Conservation (phyloP, 2,797 vertebrate species). For the Neosalanx taihuensis region DNA sequence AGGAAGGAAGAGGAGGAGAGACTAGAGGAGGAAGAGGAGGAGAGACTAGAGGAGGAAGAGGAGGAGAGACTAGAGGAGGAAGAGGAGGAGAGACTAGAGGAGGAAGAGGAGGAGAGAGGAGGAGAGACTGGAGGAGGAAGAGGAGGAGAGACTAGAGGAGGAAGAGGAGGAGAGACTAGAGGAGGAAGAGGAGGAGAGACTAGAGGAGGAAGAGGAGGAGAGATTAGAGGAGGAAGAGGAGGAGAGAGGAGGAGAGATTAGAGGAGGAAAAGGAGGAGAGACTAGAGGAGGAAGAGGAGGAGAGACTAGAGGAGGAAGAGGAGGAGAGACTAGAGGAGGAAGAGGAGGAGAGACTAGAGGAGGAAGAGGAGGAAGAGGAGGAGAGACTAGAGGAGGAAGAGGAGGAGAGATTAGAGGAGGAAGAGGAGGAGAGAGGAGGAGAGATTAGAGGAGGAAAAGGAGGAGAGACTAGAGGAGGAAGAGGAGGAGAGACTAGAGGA, state of each 20-base stretch:
- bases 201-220: constrained; percentile 18
- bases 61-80: too few species aligned
- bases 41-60: constrained; percentile 40
- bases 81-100: too few species aligned
- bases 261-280: too few species aligned
- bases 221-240: neutral
- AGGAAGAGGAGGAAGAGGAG: constrained; percentile 20
- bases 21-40: constrained; percentile 10
- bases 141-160: too few species aligned
- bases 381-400: neutral
- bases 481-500: neutral
- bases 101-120: too few species aligned
- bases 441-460: too few species aligned
- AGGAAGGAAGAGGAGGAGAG: constrained; percentile 20
- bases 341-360: constrained; percentile 22
- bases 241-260: too few species aligned
- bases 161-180: too few species aligned
- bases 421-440: neutral
- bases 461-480: too few species aligned
- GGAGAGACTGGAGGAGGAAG: too few species aligned
- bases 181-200: constrained; percentile 23
- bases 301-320: neutral
- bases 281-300: too few species aligned
- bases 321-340: constrained; percentile 13
- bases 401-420: too few species aligned